Base-by-base conservation (phyloP, 1,140 invertebrate genomes). In the Lysiphlebus fabarum region DNA sequence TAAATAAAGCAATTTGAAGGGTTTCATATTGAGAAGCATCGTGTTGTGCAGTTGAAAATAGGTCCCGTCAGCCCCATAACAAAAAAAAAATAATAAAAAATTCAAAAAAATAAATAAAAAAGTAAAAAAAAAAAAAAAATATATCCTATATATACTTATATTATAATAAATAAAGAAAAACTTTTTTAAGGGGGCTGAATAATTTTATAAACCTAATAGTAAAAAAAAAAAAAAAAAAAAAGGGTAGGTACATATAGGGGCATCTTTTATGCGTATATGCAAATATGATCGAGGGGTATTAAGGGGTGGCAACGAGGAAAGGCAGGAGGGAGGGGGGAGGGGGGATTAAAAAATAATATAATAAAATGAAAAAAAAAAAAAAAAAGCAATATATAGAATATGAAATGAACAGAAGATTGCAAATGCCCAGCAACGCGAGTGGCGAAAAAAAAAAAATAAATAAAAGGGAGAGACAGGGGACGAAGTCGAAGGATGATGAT, bases 181-280 rank as follows among this genome's bases (percentile, higher is more conserved):
- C 17, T 17, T 17, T 17, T 17, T 55, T 17, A 17, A 17, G 49
- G 58, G 61, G 62, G 66, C 65, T 72, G 77, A 77, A 74, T 76
- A 75, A 79, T 78, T 79, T 79, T 75, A 77, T 77, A 75, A 78
- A 78, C 77, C 78, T 79, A 79, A 78, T 78, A 79, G 76, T 74
- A 51, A 75, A 78, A 17, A 17, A 17, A 17, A 17, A 17, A 17
- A 17, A 17, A 17, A 17, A 17, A 17, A 17, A 17, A 17, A 64
- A 78, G 74, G 76, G 75, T 77, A 76, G 74, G 70, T 71, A 54
- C 59, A 60, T 59, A 56, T 64, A 17, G 17, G 65, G 68, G 55
- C 54, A 59, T 59, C 75, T 71, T 78, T 80, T 78, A 78, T 78
- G 68, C 71, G 67, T 71, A 67, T 80, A 78, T 80, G 77, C 77